Evolutionary conservation across 2,797 vertebrate genomes (phyloP), one percentile per base, ranked within the genome.

Genomic region (Remorina albescens): DNA sequence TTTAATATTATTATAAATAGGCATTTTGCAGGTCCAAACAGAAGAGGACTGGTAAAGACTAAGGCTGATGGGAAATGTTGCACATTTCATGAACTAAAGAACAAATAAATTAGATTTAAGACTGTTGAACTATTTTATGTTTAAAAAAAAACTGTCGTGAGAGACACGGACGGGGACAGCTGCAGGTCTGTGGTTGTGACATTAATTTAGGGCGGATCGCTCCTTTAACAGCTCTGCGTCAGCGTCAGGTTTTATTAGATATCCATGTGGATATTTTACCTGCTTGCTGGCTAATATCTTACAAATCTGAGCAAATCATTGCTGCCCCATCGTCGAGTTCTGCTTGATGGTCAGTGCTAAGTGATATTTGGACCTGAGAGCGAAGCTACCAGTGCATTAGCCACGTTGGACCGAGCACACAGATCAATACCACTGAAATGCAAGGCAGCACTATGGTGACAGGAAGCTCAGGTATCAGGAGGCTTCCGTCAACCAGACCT

Each of bases 361-460:
- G 85, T 72, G 86, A 76, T 78, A 75, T 71, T 83, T 60, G 55
- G 71, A 54, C 41, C 68, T 16, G 54, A 72, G 66, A 70, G 83
- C 23, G 71, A 71, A 69, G 59, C 34, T 65, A 34, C 58, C 49
- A 8, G 75, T 71, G 83, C 84, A 87, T 90, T 88, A 89, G 83
- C 67, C 30, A 25, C 9, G 73, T 66, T 71, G 67, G 47, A 64
- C 46, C 44, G 6, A 63, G 77, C 53, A 21, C 23, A 68, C 19
- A 0, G 80, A 87, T 91, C 88, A 12, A 90, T 91, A 81, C 5
- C 2, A 7, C 41, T 76, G 65, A 80, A 86, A 74, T 86, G 76
- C 82, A 80, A 63, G 36, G 77, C 76, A 76, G 82, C 80, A 34
- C 42, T 77, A 21, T 44, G 63, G 32, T 41, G 47, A 76, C 53